Conservation (phyloP, 2,888 invertebrate genomes). For the Habroteleia sp. region DNA sequence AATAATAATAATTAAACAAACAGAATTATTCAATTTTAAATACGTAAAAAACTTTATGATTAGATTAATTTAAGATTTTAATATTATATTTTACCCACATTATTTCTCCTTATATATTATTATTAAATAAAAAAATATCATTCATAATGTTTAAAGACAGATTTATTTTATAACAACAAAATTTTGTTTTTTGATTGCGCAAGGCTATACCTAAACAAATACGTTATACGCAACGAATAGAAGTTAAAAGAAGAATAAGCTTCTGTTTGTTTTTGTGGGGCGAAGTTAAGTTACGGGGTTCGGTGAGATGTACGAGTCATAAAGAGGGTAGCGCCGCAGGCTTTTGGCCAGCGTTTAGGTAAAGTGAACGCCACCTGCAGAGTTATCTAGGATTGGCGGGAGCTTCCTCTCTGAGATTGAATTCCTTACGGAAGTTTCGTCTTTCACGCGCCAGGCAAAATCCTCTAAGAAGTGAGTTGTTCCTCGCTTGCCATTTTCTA, state of each 20-base stretch:
- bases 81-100: too few relatives aligned
- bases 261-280: constrained; percentile 40
- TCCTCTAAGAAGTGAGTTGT: constrained; percentile 8
- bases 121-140: too few relatives aligned
- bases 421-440: constrained; percentile 23
- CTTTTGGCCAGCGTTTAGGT: constrained; percentile 25
- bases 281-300: constrained; percentile 51
- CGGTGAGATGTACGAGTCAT: constrained; percentile 33
- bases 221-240: constrained; percentile 17
- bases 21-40: too few relatives aligned
- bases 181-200: too few relatives aligned
- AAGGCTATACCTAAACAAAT: too few relatives aligned
- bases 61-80: too few relatives aligned
- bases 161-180: too few relatives aligned
- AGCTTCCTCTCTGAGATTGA: constrained; percentile 17
- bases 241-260: constrained; percentile 35
- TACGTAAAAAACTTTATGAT: too few relatives aligned
- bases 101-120: too few relatives aligned
- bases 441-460: constrained; percentile 7
- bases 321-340: constrained; percentile 42
- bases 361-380: constrained; percentile 35
- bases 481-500: constrained; percentile 16
- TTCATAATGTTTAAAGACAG: too few relatives aligned
- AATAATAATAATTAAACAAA: too few relatives aligned
- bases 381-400: constrained; percentile 20